Evolutionary conservation across 1,140 invertebrate genomes (phyloP), one percentile per base, ranked within the genome.

Genomic region (Psilanteris sp.): DNA sequence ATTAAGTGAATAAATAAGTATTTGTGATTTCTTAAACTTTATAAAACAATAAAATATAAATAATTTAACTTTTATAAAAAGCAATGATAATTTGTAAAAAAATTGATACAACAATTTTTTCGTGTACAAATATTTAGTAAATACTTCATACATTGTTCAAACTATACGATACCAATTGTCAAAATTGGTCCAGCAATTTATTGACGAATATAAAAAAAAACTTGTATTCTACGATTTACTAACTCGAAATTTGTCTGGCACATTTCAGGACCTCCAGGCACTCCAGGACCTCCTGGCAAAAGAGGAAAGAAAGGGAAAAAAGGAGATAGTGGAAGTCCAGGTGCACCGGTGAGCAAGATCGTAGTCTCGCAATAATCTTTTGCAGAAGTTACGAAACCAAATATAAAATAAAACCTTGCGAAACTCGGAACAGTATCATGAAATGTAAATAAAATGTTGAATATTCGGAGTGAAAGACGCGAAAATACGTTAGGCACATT

Each of bases 231-330:
- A n/a, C n/a, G n/a, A 8, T 1, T 29, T 48, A 61, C 26, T 61
- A 46, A 61, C 26, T 13, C 18, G 27, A 44, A 48, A 54, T 46
- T 11, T 3, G 37, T 48, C 0, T 62, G 29, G 52, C 26, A 29
- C 81, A 86, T 90, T 89, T 77, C 91, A 91, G 94, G 94, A 85
- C 90, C 90, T 59, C 90, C 90, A 55, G 91, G 91, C 55, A 92
- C 93, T 24, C 91, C 92, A 24, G 94, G 94, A 24, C 91, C 93
- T 13, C 91, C 92, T 8, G 95, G 95, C 57, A 96, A 96, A 87
- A 89, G 94, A 80, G 96, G 96, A 32, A 95, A 95, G 86, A 93
- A 94, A 82, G 95, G 95, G 52, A 96, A 96, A 87, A 96, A 96
- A 87, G 96, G 96, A 34, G 95, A 96, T 77, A 66, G 91, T 1